These are phyloP conservation scores for Cataglyphis cursor DNA, from an alignment of 2,888 invertebrate genomes.

Conservation along the genomic window DNA sequence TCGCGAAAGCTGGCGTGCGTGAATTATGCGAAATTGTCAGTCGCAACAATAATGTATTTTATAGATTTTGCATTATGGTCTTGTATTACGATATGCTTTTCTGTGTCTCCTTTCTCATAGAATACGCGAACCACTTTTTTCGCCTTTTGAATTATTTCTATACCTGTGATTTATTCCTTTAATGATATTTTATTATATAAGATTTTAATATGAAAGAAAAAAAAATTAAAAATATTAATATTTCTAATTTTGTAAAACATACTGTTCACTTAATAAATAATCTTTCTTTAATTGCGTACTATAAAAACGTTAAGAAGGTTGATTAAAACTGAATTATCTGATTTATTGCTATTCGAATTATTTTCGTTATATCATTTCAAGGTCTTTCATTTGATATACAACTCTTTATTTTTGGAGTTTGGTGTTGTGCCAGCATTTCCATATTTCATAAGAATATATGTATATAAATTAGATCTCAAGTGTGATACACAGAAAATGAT, in stretches of 20 bases:
- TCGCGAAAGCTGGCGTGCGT: background rate
- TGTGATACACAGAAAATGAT: background rate
- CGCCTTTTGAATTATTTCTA: background rate
- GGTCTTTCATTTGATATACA: background rate
- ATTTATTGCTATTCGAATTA: background rate
- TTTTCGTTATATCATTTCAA: background rate
- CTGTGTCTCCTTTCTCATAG: background rate
- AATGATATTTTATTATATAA: background rate
- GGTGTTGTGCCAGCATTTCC: background rate
- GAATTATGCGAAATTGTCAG: constrained; percentile 15
- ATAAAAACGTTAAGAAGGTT: background rate
- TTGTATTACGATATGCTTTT: background rate
- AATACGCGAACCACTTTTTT: background rate
- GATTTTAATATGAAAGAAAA: background rate
- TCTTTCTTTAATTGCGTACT: background rate
- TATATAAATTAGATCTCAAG: constrained; percentile 15
- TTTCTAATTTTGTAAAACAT: background rate
- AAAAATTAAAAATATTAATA: background rate
- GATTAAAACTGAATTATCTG: background rate
- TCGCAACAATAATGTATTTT: background rate
- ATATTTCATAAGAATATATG: background rate
- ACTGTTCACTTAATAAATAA: background rate
- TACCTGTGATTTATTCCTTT: background rate
- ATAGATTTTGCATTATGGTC: background rate
- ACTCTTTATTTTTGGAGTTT: background rate